phyloP scores from a whole-genome alignment of 2,888 invertebrate genomes.

The Thera britannica region DNA sequence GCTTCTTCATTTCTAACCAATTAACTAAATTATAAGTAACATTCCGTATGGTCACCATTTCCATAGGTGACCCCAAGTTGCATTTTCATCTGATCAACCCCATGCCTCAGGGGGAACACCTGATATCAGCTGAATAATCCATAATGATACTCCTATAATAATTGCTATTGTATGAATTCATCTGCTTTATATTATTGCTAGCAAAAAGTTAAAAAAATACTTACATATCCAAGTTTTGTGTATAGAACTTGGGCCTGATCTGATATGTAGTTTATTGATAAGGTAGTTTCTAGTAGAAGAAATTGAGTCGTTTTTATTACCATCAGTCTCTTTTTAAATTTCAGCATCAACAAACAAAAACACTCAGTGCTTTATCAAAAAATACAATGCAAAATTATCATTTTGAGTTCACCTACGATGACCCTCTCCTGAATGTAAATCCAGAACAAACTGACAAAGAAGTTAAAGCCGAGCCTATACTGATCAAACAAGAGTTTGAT shows the following conservation, averaged over 20 bases:
- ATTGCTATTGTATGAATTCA: too few relatives aligned
- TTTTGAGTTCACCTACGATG: slow-evolving; percentile 27
- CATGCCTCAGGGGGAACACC: neutral
- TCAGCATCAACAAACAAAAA: slow-evolving; percentile 35
- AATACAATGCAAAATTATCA: slow-evolving; percentile 27
- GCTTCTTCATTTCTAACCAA: neutral
- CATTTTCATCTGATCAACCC: neutral
- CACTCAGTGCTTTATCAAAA: slow-evolving; percentile 34
- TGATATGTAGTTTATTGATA: too few relatives aligned
- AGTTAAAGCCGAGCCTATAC: slow-evolving; percentile 23
- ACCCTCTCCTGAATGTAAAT: slow-evolving; percentile 21
- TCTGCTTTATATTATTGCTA: too few relatives aligned
- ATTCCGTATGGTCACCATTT: too few relatives aligned
- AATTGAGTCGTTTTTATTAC: too few relatives aligned
- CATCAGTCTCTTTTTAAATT: slow-evolving; percentile 14
- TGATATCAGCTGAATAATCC: too few relatives aligned
- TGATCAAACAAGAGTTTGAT: slow-evolving; percentile 23
- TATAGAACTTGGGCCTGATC: too few relatives aligned
- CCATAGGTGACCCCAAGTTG: neutral
- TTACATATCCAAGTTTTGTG: too few relatives aligned
- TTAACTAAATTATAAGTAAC: neutral
- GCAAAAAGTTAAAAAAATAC: too few relatives aligned
- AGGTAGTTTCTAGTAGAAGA: too few relatives aligned
- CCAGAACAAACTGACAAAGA: neutral
- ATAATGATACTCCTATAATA: too few relatives aligned